Conservation (phyloP, 2,888 invertebrate species). For the Lasioglossum vierecki region DNA sequence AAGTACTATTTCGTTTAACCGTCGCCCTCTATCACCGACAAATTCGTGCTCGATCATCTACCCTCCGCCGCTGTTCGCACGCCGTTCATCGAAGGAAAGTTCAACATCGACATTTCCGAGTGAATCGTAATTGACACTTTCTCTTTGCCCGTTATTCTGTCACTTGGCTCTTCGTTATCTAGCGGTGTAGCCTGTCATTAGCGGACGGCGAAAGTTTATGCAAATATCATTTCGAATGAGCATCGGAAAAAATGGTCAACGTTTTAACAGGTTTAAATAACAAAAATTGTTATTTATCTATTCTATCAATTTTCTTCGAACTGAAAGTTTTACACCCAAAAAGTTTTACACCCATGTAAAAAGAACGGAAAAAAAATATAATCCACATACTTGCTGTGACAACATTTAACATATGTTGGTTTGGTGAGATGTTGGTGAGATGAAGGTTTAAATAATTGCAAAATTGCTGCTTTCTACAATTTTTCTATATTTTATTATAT, state of each 20-base stretch:
- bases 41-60: slow-evolving; percentile 14
- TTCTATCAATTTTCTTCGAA: no score
- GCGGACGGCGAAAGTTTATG: slow-evolving; percentile 3
- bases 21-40: neutral
- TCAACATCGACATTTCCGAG: neutral
- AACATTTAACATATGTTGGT: no score
- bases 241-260: neutral
- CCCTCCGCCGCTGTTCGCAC: neutral
- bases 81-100: neutral
- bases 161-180: neutral
- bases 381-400: no score
- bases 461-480: no score
- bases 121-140: slow-evolving; percentile 5
- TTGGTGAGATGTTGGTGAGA: no score
- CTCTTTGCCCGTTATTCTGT: neutral
- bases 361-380: no score
- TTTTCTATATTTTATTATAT: no score
- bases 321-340: no score
- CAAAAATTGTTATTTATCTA: no score
- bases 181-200: neutral
- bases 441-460: no score
- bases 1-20: slow-evolving; percentile 51
- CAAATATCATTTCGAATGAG: neutral
- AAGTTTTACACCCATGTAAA: no score
- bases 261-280: no score